phyloP scores from a whole-genome alignment of 2,888 invertebrate species.

The Drosophila quinaria region DNA sequence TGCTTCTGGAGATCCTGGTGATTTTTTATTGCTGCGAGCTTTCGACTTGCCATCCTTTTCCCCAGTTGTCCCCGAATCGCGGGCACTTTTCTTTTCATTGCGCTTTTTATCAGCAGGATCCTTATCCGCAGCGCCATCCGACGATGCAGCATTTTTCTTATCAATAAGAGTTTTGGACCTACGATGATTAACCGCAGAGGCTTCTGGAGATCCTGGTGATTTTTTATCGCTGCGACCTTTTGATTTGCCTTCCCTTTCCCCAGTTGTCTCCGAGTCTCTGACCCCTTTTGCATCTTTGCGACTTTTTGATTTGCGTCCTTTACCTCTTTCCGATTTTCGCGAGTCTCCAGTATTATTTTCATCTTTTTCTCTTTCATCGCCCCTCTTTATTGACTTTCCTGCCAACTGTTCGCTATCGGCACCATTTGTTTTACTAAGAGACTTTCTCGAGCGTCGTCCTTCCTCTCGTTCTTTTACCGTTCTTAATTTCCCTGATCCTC shows the following conservation, averaged over 20 bases:
- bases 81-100: neutral
- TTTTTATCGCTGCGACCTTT: neutral
- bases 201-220: neutral
- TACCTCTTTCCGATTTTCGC: neutral
- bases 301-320: slow-evolving; percentile 3
- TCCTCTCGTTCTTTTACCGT: slow-evolving; percentile 13
- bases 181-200: neutral
- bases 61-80: neutral
- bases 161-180: neutral
- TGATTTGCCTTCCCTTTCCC: neutral
- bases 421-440: slow-evolving; percentile 16
- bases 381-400: neutral
- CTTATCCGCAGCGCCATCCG: neutral
- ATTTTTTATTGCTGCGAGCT: neutral
- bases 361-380: slow-evolving; percentile 1
- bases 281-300: neutral
- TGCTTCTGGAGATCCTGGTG: too few species aligned
- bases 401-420: slow-evolving; percentile 11
- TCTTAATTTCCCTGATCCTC: neutral
- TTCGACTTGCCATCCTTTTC: neutral
- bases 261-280: neutral
- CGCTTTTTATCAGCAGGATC: too few species aligned
- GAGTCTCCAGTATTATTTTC: neutral
- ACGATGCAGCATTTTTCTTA: neutral
- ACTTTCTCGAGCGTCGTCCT: neutral